Conservation (phyloP, 2,888 invertebrate genomes). For the Idaea straminata region DNA sequence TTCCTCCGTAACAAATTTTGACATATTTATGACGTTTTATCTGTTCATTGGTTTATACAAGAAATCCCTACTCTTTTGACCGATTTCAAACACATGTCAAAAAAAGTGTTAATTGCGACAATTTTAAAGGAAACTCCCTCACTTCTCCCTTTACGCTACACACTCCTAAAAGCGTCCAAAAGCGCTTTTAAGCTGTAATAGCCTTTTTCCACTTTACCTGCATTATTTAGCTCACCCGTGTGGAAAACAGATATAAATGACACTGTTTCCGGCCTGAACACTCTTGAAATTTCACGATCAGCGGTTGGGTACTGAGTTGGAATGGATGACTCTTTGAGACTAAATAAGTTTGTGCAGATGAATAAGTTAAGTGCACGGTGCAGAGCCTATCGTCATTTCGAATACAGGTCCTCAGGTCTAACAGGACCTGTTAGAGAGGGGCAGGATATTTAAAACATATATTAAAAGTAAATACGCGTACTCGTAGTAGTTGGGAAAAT, state of each 20-base stretch:
- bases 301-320: slow-evolving; percentile 26
- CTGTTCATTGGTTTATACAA: too few relatives aligned
- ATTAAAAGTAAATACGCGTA: too few relatives aligned
- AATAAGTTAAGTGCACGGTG: background rate
- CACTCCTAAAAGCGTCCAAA: slow-evolving; percentile 22
- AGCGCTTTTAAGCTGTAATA: slow-evolving; percentile 54
- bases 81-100: too few relatives aligned
- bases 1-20: too few relatives aligned
- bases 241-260: slow-evolving; percentile 55
- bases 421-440: too few relatives aligned
- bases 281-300: slow-evolving; percentile 25
- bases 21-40: too few relatives aligned
- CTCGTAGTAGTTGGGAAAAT: too few relatives aligned
- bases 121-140: background rate
- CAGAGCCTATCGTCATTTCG: background rate
- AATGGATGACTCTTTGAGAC: slow-evolving; percentile 23
- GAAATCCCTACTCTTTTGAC: too few relatives aligned
- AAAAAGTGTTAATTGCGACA: too few relatives aligned
- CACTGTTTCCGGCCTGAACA: slow-evolving; percentile 34
- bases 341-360: background rate
- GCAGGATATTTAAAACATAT: too few relatives aligned
- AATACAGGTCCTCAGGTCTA: too few relatives aligned
- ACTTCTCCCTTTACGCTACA: slow-evolving; percentile 8
- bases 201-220: slow-evolving; percentile 42
- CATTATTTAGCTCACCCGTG: slow-evolving; percentile 53